phyloP scores from a whole-genome alignment of 2,888 invertebrate genomes.

The Hirtodrosophila duncani region DNA sequence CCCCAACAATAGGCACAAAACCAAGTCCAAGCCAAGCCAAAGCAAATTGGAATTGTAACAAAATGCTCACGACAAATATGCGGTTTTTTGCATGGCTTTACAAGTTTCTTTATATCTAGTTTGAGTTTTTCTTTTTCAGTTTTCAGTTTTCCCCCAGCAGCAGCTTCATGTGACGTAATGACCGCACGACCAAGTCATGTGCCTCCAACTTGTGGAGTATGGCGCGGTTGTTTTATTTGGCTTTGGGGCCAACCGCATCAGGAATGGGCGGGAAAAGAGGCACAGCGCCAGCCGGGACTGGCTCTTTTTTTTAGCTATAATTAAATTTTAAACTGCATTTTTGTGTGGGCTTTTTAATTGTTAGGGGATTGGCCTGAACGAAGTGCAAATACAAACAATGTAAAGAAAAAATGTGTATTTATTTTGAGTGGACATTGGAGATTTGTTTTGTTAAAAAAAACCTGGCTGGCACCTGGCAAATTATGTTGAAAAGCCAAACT shows the following conservation, averaged over 20 bases:
- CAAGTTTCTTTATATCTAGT: constrained; percentile 12
- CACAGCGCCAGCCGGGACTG: no score
- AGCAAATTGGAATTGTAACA: constrained; percentile 70
- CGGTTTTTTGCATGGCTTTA: constrained; percentile 41
- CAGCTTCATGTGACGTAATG: constrained; percentile 62
- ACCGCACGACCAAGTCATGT: constrained; percentile 56
- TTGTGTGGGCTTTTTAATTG: constrained; percentile 44
- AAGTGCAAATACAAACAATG: no score
- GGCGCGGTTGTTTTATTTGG: constrained; percentile 14
- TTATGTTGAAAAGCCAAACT: no score
- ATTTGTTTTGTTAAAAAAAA: no score
- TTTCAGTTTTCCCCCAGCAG: constrained; percentile 18
- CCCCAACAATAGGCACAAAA: constrained; percentile 39
- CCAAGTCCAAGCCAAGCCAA: constrained; percentile 39
- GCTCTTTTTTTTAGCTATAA: no score
- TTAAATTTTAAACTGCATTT: constrained; percentile 31
- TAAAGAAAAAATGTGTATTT: no score
- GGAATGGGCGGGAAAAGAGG: no score
- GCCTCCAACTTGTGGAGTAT: constrained; percentile 26
- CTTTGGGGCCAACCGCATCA: constrained; percentile 14
- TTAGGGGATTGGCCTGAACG: constrained; percentile 35
- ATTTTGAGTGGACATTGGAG: no score
- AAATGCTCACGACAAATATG: constrained; percentile 71
- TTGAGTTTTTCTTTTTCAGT: neutral
- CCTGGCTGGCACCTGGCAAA: no score